phyloP scores from a whole-genome alignment of 2,113 vertebrate genomes.

The Epinephelus fuscoguttatus region DNA sequence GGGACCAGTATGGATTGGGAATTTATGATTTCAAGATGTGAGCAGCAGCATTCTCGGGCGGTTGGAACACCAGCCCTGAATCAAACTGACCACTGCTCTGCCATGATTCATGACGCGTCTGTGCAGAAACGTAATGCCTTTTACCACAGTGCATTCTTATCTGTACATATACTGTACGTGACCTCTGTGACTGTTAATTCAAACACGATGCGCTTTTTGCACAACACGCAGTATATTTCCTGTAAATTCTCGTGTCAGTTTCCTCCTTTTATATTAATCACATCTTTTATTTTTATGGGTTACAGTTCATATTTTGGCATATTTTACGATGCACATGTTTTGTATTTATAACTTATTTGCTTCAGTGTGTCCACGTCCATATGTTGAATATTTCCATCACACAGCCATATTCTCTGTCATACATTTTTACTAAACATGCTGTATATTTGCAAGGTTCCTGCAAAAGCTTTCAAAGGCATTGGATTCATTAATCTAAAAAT shows the following conservation, averaged over 20 bases:
- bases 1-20: constrained; percentile 48
- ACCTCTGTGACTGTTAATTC: constrained; percentile 50
- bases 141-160: constrained; percentile 66
- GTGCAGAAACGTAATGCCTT: constrained; percentile 46
- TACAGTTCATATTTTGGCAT: constrained; percentile 10
- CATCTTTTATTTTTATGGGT: constrained; percentile 21
- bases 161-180: constrained; percentile 10
- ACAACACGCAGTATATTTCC: constrained; percentile 21
- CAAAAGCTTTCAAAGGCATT: no score
- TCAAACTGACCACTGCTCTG: constrained; percentile 65
- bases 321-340: constrained; percentile 20
- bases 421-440: neutral
- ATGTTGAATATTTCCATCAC: neutral
- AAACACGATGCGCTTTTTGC: constrained; percentile 44
- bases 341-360: neutral
- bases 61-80: constrained; percentile 54
- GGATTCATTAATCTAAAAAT: no score
- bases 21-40: constrained; percentile 79
- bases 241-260: constrained; percentile 11
- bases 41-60: constrained; percentile 43
- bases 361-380: neutral
- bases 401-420: neutral
- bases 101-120: constrained; percentile 60
- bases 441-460: no score
- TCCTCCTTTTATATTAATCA: constrained; percentile 15